Base-by-base conservation (phyloP, 2,888 invertebrate species). In the Torymus auratus region DNA sequence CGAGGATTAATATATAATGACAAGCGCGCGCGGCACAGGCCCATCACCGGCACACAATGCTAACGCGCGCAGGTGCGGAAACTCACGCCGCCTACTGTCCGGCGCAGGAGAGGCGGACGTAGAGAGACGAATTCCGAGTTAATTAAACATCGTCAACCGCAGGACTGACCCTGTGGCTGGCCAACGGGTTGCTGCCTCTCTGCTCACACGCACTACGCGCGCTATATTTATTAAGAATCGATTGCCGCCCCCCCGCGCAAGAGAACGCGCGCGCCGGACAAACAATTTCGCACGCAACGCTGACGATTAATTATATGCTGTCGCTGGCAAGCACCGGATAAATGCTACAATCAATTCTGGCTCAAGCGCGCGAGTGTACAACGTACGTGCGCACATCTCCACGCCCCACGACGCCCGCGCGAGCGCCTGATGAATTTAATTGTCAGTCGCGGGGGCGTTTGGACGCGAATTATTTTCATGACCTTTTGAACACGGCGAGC, bases 301-400 rank as follows among this genome's bases (percentile, higher is more conserved):
- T 86, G 84, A 85, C 85, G 87, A 89, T 89, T 89, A 88, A 89
- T 89, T 89, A 86, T 87, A 88, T 86, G 86, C 87, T 88, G 88
- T 87, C 83, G 75, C 84, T 86, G 87, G 86, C 88, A 86, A 15
- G 28, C 41, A 2, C 85, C 85, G 83, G 87, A 87, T 89, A 88
- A 89, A 88, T 89, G 87, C 87, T 86, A 87, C 86, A 86, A 88
- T 88, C 87, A 88, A 86, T 87, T 88, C 86, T 83, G 76, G 77
- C 76, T 28, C 28, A 28, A 28, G 28, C 28, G 28, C 28, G 28
- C 20, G 28, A 28, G 2, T 4, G 28, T 28, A 28, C 7, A 2
- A 28, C 28, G 28, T 28, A 28, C 7, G 7, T 28, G 28, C 28
- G 28, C 28, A 28, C 28, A 28, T 28, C 28, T 5, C 28, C 28